Conservation (phyloP, 2,113 vertebrate species). For the Mus musculus region DNA sequence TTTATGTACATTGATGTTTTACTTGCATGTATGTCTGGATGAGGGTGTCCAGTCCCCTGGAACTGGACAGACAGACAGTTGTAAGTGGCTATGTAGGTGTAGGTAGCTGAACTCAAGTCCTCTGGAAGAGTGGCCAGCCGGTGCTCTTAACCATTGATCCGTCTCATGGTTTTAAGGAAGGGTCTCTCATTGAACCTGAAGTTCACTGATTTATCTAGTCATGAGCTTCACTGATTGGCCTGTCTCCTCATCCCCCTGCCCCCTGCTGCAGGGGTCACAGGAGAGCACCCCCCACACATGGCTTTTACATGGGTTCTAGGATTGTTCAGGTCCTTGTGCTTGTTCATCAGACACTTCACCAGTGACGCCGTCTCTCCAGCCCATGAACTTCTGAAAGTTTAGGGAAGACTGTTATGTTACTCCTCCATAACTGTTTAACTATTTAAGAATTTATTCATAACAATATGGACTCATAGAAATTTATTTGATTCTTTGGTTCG, state of each 20-base stretch:
- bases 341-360: background rate
- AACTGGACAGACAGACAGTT: background rate
- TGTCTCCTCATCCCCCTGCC: background rate
- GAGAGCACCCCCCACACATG: background rate
- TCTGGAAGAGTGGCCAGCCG: background rate
- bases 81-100: background rate
- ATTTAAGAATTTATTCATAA: conserved; percentile 23
- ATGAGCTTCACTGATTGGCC: background rate
- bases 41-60: background rate
- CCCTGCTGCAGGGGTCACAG: background rate
- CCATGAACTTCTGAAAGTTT: background rate
- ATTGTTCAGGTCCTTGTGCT: too few species aligned
- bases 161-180: background rate
- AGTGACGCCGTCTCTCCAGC: background rate
- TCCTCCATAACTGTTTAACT: background rate
- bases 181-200: background rate
- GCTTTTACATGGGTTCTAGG: background rate
- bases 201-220: background rate
- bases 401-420: background rate
- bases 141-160: background rate
- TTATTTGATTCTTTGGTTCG: conserved; percentile 26
- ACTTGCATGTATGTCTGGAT: background rate
- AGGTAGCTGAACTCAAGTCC: background rate
- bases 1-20: background rate
- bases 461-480: background rate